Evolutionary conservation across 1,140 invertebrate species (phyloP).

Genomic region (Ceratina australensis): DNA sequence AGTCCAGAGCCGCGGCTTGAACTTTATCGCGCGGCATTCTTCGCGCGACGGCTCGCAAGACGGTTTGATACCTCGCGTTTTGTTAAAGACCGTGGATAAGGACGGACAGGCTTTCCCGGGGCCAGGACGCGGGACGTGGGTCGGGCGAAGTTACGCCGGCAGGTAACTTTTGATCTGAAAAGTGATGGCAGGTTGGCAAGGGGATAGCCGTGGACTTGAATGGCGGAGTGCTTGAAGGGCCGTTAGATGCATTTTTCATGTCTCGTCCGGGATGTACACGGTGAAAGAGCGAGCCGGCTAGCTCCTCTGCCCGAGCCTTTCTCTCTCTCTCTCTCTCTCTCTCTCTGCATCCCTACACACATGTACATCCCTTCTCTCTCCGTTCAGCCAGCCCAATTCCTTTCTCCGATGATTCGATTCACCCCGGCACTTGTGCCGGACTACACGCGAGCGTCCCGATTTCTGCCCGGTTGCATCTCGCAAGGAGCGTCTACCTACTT

Average conservation of each 20-base stretch:
- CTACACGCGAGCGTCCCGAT: constrained; percentile 26
- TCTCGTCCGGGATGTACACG: constrained; percentile 66
- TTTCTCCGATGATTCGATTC: constrained; percentile 22
- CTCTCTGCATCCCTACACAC: too few relatives aligned
- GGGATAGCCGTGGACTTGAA: constrained; percentile 71
- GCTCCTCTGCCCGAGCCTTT: not conserved
- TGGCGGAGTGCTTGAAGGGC: constrained; percentile 71
- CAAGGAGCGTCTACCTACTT: constrained; percentile 25
- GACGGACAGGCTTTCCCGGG: constrained; percentile 43
- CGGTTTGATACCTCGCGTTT: constrained; percentile 43
- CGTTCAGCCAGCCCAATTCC: not conserved
- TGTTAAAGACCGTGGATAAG: constrained; percentile 44
- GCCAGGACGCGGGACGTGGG: constrained; percentile 8
- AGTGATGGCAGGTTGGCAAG: constrained; percentile 73
- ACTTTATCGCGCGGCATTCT: too few relatives aligned
- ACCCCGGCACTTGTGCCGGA: constrained; percentile 19
- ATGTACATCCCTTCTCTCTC: not conserved
- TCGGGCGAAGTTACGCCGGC: constrained; percentile 67
- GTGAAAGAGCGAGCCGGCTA: constrained; percentile 14
- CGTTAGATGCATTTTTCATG: constrained; percentile 78
- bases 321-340: not conserved
- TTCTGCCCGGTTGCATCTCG: constrained; percentile 29
- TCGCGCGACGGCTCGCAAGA: too few relatives aligned
- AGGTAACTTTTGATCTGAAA: constrained; percentile 77
- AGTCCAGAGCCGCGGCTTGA: too few relatives aligned